Percentiles rank a stretch among this genome's conserved stretches.
phyloP scores from a whole-genome alignment of 2,888 invertebrate genomes.

The Erpobdella octoculata region DNA sequence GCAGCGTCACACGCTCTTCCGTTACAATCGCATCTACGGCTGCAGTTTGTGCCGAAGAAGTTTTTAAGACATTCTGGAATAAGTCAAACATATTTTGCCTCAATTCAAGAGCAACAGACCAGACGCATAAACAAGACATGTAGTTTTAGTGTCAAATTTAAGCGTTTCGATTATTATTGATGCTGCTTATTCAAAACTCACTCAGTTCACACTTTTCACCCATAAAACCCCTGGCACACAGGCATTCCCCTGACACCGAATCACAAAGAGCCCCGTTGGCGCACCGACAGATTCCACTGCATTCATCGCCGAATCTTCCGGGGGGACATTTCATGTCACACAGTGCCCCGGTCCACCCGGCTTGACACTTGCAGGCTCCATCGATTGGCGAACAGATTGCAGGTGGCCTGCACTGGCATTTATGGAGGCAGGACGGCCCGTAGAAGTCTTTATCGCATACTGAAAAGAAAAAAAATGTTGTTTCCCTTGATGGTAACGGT shows the following conservation, averaged over 20 bases:
- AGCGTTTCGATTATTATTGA: too few relatives aligned
- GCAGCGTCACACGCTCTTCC: constrained; percentile 52
- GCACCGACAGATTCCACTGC: constrained; percentile 55
- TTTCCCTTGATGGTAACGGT: neutral
- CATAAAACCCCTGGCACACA: constrained; percentile 50
- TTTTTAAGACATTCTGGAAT: constrained; percentile 49
- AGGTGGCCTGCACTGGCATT: constrained; percentile 44
- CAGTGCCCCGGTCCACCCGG: constrained; percentile 51
- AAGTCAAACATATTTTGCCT: too few relatives aligned
- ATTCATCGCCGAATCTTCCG: constrained; percentile 42
- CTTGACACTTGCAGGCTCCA: constrained; percentile 43
- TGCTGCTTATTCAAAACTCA: neutral
- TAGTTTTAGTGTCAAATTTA: too few relatives aligned
- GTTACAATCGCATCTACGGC: constrained; percentile 53
- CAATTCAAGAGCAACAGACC: too few relatives aligned
- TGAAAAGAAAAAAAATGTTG: too few relatives aligned
- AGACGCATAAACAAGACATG: too few relatives aligned
- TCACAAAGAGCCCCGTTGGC: constrained; percentile 48
- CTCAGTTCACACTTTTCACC: constrained; percentile 49
- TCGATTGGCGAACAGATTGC: constrained; percentile 46
- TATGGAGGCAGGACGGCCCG: constrained; percentile 27
- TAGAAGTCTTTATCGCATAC: constrained; percentile 42
- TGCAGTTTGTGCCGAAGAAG: constrained; percentile 53
- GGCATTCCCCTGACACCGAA: constrained; percentile 45
- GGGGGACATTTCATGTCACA: constrained; percentile 29